A percentile compares a stretch with the other conserved stretches of the same genome.
phyloP scores from a whole-genome alignment of 2,113 vertebrate species.

The Mixornis gularis region DNA sequence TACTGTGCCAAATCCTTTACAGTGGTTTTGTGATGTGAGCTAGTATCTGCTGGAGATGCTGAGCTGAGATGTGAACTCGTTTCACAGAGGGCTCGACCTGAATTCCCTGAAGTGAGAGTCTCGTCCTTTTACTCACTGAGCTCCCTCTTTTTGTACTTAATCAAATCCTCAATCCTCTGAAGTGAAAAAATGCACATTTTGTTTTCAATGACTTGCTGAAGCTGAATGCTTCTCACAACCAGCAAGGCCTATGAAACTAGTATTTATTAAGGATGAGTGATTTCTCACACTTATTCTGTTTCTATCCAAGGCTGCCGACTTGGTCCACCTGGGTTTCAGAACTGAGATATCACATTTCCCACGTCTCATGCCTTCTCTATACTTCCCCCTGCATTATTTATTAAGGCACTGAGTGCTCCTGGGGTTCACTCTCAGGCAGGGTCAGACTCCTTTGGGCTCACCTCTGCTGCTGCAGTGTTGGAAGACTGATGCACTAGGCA shows the following conservation, averaged over 20 bases:
- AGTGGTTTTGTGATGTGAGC: conserved; percentile 69
- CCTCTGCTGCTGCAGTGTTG: neutral
- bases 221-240: conserved; percentile 66
- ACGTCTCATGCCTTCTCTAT: conserved; percentile 60
- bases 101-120: conserved; percentile 75
- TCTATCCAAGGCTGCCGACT: conserved; percentile 66
- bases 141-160: conserved; percentile 70
- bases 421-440: conserved; percentile 21
- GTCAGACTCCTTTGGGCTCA: conserved; percentile 33
- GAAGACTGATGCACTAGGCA: neutral
- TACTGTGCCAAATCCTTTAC: conserved; percentile 67
- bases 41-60: conserved; percentile 61
- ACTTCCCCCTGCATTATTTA: conserved; percentile 72
- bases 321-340: conserved; percentile 70
- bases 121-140: conserved; percentile 64
- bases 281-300: conserved; percentile 78
- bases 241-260: conserved; percentile 58
- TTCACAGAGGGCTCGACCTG: conserved; percentile 62
- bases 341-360: conserved; percentile 75
- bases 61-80: conserved; percentile 64
- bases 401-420: conserved; percentile 48
- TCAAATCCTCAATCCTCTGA: conserved; percentile 77
- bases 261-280: conserved; percentile 74
- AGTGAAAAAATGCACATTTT: conserved; percentile 80
- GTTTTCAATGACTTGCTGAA: conserved; percentile 70